Evolutionary conservation across 2,797 vertebrate species (phyloP).

Genomic region (Notoglanidium macrostoma): DNA sequence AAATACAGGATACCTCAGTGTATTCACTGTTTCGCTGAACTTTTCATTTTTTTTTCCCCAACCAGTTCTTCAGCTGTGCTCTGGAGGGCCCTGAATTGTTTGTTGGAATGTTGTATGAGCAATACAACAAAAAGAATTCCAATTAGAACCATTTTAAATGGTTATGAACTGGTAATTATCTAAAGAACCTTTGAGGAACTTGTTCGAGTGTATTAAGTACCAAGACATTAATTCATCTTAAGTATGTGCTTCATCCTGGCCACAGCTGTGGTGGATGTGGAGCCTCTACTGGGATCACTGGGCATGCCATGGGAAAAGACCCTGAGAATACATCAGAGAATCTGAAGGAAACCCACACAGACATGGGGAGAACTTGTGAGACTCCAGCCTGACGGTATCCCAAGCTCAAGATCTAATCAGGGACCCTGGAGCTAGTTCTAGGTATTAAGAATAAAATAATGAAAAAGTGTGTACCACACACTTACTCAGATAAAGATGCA

Average conservation of each 20-base stretch:
- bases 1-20: background rate
- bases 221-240: background rate
- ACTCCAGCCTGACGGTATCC: too few species aligned
- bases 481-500: too few species aligned
- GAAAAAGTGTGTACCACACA: too few species aligned
- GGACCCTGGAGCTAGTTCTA: too few species aligned
- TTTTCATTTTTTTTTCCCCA: background rate
- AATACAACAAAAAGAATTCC: background rate
- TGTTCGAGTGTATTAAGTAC: background rate
- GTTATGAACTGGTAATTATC: background rate
- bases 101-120: background rate
- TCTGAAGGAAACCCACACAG: background rate
- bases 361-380: background rate
- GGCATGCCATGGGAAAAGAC: too few species aligned
- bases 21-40: slow-evolving; percentile 1
- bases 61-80: background rate
- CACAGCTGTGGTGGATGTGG: background rate
- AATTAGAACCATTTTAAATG: background rate
- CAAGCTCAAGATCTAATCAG: too few species aligned
- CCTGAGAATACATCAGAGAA: background rate
- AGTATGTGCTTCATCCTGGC: too few species aligned
- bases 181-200: background rate
- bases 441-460: too few species aligned
- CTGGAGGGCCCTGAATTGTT: background rate
- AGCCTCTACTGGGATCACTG: background rate